Conservation (phyloP, 2,797 vertebrate species). For the Coregonus ussuriensis region DNA sequence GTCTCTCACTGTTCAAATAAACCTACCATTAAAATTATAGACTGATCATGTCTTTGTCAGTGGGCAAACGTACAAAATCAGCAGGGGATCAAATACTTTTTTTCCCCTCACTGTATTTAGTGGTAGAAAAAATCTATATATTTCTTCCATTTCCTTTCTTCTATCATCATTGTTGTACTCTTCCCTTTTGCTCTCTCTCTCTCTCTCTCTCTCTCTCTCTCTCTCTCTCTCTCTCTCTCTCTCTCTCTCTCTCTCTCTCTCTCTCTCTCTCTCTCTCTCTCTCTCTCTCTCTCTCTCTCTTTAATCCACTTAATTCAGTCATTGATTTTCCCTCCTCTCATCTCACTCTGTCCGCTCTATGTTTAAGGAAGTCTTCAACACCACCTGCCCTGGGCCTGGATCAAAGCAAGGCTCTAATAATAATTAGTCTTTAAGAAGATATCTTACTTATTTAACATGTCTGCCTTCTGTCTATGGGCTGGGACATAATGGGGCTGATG, state of each 20-base stretch:
- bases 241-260: not conserved
- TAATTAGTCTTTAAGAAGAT: not conserved
- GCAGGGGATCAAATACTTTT: too few relatives aligned
- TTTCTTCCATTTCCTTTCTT: too few relatives aligned
- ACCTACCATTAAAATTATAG: too few relatives aligned
- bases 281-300: not conserved
- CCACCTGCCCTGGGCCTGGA: not conserved
- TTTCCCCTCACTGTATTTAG: too few relatives aligned
- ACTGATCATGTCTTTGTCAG: too few relatives aligned
- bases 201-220: not conserved
- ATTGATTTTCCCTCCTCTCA: conserved; percentile 18
- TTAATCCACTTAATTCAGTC: conserved; percentile 3
- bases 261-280: not conserved
- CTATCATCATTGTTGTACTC: too few relatives aligned
- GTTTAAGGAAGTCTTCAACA: not conserved
- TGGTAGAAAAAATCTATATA: too few relatives aligned
- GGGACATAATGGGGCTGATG: not conserved
- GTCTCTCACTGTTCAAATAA: too few relatives aligned
- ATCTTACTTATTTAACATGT: conserved; percentile 18
- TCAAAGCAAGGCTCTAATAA: not conserved
- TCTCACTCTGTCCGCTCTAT: not conserved
- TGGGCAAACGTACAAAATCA: too few relatives aligned
- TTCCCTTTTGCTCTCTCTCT: not conserved
- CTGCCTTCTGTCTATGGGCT: conserved; percentile 12
- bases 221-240: not conserved